Evolutionary conservation across 2,888 invertebrate species (phyloP).

Genomic region (Agrochola lychnidis): DNA sequence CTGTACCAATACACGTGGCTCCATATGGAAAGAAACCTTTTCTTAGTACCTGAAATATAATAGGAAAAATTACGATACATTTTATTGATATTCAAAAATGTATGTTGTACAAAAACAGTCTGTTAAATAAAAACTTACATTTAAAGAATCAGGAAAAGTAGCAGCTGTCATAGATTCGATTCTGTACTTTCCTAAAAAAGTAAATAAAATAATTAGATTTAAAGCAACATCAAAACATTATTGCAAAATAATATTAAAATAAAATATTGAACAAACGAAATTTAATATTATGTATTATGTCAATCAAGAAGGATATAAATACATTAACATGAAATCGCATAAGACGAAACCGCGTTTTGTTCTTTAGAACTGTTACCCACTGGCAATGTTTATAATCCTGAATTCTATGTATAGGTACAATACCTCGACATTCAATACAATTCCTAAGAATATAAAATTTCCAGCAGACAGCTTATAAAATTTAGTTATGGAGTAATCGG

Average conservation of each 20-base stretch:
- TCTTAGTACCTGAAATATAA: slow-evolving; percentile 81
- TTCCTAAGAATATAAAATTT: not conserved
- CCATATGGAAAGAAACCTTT: slow-evolving; percentile 91
- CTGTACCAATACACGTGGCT: slow-evolving; percentile 90
- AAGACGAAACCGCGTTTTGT: not conserved
- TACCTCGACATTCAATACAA: no score
- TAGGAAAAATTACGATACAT: not conserved
- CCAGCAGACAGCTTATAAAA: not conserved
- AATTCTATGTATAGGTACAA: not conserved
- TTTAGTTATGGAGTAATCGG: not conserved
- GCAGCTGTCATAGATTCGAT: slow-evolving; percentile 89
- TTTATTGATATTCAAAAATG: not conserved
- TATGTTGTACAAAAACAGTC: not conserved
- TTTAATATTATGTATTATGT: no score
- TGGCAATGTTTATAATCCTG: not conserved
- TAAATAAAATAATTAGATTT: not conserved
- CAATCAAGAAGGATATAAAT: not conserved
- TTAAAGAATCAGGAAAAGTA: slow-evolving; percentile 90
- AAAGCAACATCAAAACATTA: not conserved
- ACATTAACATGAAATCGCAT: not conserved
- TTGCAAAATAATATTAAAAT: not conserved
- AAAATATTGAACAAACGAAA: not conserved
- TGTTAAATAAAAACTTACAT: slow-evolving; percentile 81
- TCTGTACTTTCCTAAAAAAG: slow-evolving; percentile 86
- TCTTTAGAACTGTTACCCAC: not conserved